Evolutionary conservation across 2,113 vertebrate genomes (phyloP), one percentile per base, ranked within the genome.

Genomic region (Colinus virginianus): DNA sequence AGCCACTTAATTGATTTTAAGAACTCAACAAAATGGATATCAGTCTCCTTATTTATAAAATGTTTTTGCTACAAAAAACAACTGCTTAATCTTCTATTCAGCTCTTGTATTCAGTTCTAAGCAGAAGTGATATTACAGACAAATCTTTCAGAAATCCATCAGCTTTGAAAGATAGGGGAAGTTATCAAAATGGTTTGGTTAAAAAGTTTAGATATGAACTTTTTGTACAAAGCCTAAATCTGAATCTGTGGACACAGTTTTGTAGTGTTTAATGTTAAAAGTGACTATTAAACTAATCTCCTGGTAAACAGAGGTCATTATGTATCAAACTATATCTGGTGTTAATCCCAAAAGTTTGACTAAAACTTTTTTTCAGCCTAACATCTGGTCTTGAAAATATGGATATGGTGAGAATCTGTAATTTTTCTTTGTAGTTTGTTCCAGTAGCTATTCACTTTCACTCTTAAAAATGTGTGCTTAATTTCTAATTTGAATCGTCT

Each of bases 401-500:
- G 46, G 76, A 71, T 71, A 34, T 19, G 7, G 11, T 64, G 36
- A 67, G 38, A 81, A 49, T 49, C 36, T 75, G 38, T 8, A 1
- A 32, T 91, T 89, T 81, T 87, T 8, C 21, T 71, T 20, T 15
- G 4, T 64, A 25, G 10, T 14, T 21, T 68, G 11, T 81, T 87
- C 32, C 36, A 70, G 26, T 40, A 84, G 21, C 26, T 84, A 23
- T 49, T 86, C 13, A 45, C 3, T 87, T 17, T 61, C 23, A 13
- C 42, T 74, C 23, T 69, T 63, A 67, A 70, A 92, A 84, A 49
- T 16, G 4, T 42, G 26, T 63, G 28, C 28, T 81, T 91, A 42
- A 76, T 71, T 94, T 94, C 34, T 84, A 30, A 77, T 63, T 70
- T 58, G 13, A 88, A 67, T 83, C 90, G 53, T 53, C 22, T 94